A percentile compares a stretch with the other conserved stretches of the same genome.
Conservation (phyloP, 2,888 invertebrate species). For the Polyommatus iphigenia region DNA sequence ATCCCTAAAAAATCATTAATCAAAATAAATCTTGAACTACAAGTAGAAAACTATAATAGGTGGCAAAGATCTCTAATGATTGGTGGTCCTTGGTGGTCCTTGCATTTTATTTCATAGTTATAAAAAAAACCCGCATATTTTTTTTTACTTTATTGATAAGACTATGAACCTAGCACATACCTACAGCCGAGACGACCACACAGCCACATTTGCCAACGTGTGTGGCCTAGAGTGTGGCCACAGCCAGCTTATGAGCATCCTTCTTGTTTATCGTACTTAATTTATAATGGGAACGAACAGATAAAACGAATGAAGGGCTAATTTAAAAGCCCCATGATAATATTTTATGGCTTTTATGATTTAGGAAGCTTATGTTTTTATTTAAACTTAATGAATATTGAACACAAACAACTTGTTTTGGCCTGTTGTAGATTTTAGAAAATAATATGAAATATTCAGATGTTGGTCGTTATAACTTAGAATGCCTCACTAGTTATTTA, state of each 20-base stretch:
- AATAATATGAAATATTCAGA: too few species aligned
- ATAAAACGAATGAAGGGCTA: slow-evolving; percentile 49
- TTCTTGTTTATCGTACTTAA: slow-evolving; percentile 55
- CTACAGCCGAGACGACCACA: slow-evolving; percentile 36
- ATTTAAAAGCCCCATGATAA: slow-evolving; percentile 49
- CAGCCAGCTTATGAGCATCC: slow-evolving; percentile 49
- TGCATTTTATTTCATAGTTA: background rate
- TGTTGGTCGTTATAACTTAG: too few species aligned
- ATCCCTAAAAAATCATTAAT: too few species aligned
- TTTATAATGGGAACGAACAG: slow-evolving; percentile 52
- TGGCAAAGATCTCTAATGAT: too few species aligned
- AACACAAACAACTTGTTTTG: too few species aligned
- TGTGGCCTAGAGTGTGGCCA: slow-evolving; percentile 54
- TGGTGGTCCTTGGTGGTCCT: background rate
- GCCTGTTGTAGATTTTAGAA: too few species aligned
- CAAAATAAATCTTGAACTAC: too few species aligned
- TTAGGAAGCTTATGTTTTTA: slow-evolving; percentile 3
- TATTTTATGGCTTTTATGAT: slow-evolving; percentile 28
- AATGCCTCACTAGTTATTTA: too few species aligned
- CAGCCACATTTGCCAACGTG: slow-evolving; percentile 49
- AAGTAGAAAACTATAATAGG: too few species aligned
- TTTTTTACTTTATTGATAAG: slow-evolving; percentile 20
- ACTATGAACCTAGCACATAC: slow-evolving; percentile 26
- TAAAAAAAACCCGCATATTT: background rate
- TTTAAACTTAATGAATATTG: background rate